A percentile compares a stretch with the other conserved stretches of the same genome.
These are phyloP conservation scores for Tenebrosternarchus preto DNA, from an alignment of 2,113 vertebrate species.

Conservation along the genomic window DNA sequence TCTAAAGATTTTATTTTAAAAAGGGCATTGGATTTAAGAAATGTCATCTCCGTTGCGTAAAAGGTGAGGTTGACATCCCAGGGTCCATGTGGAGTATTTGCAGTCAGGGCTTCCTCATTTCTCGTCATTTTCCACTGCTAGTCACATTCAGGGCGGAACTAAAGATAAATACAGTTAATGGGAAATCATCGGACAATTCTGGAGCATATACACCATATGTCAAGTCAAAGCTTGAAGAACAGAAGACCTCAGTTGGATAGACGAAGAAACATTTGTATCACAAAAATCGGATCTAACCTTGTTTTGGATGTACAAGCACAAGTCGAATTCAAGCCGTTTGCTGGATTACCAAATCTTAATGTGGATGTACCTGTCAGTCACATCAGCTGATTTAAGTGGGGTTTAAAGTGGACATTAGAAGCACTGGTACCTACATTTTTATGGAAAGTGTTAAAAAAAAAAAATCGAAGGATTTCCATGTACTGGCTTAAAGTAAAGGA, in stretches of 20 bases:
- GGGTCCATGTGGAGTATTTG: conserved; percentile 38
- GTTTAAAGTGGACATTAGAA: conserved; percentile 53
- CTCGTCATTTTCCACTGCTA: conserved; percentile 31
- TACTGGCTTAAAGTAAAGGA: conserved; percentile 26
- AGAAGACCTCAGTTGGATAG: conserved; percentile 41
- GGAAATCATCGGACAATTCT: neutral
- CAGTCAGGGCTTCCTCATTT: conserved; percentile 36
- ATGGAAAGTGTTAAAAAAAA: conserved; percentile 25
- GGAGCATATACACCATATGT: conserved; percentile 1
- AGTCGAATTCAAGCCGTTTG: conserved; percentile 35
- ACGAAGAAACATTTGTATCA: conserved; percentile 29
- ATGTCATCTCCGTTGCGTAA: neutral
- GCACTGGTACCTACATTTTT: conserved; percentile 45
- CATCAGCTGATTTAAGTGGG: conserved; percentile 17
- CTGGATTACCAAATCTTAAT: conserved; percentile 66
- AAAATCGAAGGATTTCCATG: conserved; percentile 16
- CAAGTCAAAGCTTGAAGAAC: conserved; percentile 23
- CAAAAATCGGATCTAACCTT: conserved; percentile 65
- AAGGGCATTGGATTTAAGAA: conserved; percentile 17
- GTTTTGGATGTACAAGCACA: conserved; percentile 67
- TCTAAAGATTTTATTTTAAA: conserved; percentile 15
- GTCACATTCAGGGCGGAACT: conserved; percentile 36
- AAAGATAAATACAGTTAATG: neutral
- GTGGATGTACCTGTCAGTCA: conserved; percentile 67
- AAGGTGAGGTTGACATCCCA: conserved; percentile 5